Conservation (phyloP, 2,797 vertebrate species). For the Nannoperca australis region DNA sequence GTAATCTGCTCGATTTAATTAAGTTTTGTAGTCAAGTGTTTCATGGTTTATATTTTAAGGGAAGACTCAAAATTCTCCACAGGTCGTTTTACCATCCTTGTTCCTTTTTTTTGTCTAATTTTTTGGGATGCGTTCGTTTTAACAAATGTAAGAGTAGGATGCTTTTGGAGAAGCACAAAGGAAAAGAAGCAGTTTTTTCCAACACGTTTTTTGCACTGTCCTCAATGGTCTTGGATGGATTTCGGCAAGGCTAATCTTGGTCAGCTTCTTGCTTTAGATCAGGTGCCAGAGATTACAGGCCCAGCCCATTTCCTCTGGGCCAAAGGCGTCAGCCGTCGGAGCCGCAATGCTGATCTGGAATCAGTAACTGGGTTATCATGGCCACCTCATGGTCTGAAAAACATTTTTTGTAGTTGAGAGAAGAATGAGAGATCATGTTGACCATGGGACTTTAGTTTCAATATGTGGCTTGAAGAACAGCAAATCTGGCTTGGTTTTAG, state of each 20-base stretch:
- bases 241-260: conserved; percentile 49
- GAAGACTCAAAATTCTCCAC: conserved; percentile 54
- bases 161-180: conserved; percentile 54
- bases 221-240: conserved; percentile 51
- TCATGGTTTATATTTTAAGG: conserved; percentile 71
- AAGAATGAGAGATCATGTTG: conserved; percentile 36
- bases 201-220: conserved; percentile 55
- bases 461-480: conserved; percentile 30
- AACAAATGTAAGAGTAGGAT: conserved; percentile 19
- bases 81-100: conserved; percentile 37
- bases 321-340: conserved; percentile 25
- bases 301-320: conserved; percentile 45
- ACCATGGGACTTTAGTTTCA: conserved; percentile 41
- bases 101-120: background rate
- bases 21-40: conserved; percentile 53
- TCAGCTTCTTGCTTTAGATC: conserved; percentile 63
- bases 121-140: conserved; percentile 27
- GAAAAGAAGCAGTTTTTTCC: conserved; percentile 47
- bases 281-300: conserved; percentile 63
- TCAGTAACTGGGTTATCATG: conserved; percentile 49
- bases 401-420: conserved; percentile 25
- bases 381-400: conserved; percentile 19
- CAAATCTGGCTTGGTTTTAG: conserved; percentile 25
- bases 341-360: conserved; percentile 67
- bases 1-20: conserved; percentile 59